Percentiles rank a stretch among this genome's conserved stretches.
phyloP scores from a whole-genome alignment of 2,113 vertebrate species.

The Corythornis madagascariensis region DNA sequence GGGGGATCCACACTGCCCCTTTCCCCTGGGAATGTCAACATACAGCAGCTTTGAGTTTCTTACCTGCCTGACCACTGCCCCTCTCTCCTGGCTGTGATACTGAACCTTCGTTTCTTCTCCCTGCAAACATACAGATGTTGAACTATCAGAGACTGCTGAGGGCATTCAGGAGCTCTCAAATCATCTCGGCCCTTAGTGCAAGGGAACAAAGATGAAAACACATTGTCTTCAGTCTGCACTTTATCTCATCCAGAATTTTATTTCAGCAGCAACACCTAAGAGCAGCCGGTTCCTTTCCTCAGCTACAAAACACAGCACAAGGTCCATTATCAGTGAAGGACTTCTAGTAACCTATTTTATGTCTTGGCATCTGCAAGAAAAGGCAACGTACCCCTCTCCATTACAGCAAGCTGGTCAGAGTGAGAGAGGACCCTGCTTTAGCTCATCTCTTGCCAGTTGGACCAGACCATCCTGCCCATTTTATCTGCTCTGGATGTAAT shows the following conservation, averaged over 20 bases:
- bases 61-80: neutral
- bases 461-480: neutral
- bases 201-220: neutral
- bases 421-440: neutral
- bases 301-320: neutral
- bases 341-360: neutral
- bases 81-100: neutral
- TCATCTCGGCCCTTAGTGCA: neutral
- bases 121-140: neutral
- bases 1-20: neutral
- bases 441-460: neutral
- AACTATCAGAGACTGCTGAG: neutral
- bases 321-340: neutral
- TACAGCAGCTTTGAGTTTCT: neutral
- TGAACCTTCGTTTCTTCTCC: neutral
- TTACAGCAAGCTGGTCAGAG: rapidly evolving
- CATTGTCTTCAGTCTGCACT: neutral
- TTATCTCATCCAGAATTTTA: neutral
- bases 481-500: neutral
- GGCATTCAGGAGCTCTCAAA: neutral
- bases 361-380: neutral
- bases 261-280: neutral
- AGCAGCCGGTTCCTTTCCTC: neutral
- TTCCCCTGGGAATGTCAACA: neutral
- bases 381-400: neutral